Evolutionary conservation across 2,888 invertebrate genomes (phyloP).

Genomic region (Acanthosepion pharaonis): DNA sequence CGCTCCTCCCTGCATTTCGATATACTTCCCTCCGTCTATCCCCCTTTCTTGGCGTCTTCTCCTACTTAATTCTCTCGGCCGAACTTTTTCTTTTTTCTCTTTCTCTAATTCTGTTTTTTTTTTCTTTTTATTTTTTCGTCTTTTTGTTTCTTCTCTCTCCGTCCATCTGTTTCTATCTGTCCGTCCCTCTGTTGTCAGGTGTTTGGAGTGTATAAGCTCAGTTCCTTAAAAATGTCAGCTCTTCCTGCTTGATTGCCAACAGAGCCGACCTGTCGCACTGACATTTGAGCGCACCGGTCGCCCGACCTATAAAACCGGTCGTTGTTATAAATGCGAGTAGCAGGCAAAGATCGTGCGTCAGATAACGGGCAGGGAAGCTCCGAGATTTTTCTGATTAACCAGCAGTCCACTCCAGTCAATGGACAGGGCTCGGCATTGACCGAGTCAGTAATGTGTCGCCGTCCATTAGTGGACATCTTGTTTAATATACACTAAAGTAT

Average conservation of each 20-base stretch:
- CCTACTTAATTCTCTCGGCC: background rate
- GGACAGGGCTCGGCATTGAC: background rate
- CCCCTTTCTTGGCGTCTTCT: background rate
- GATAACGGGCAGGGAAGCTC: background rate
- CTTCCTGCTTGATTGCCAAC: background rate
- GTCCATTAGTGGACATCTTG: background rate
- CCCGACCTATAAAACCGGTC: background rate
- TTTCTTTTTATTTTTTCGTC: background rate
- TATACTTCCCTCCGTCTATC: background rate
- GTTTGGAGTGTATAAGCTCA: background rate
- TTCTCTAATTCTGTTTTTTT: background rate
- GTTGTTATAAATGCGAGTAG: background rate
- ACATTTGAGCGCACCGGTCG: background rate
- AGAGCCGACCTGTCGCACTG: background rate
- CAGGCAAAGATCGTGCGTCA: background rate
- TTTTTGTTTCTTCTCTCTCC: background rate
- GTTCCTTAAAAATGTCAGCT: background rate
- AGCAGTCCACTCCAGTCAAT: background rate
- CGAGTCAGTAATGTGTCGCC: background rate
- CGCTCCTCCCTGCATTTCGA: background rate
- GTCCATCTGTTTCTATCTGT: background rate
- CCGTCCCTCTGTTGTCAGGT: background rate
- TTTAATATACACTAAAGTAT: too few relatives aligned
- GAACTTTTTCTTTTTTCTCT: background rate
- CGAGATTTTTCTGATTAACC: background rate